Percentiles rank a stretch among this genome's conserved stretches.
Conservation (phyloP, 1,140 invertebrate species). For the Drosophila sechellia region DNA sequence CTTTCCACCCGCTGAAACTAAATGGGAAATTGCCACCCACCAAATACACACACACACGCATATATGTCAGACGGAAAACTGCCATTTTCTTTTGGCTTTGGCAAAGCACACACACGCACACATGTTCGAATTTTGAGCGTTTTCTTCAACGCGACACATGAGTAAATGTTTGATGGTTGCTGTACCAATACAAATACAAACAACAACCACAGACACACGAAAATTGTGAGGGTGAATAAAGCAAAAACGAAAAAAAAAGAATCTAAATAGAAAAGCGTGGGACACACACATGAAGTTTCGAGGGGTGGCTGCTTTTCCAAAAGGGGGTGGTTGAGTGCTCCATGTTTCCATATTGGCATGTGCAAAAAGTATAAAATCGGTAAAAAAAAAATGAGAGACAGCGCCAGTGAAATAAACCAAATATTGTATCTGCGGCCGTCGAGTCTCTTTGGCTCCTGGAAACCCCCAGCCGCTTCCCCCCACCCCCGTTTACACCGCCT, state of each 20-base stretch:
- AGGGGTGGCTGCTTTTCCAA: constrained; percentile 16
- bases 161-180: constrained; percentile 81
- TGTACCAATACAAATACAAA: constrained; percentile 82
- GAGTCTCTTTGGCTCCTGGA: constrained; percentile 6
- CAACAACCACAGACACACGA: constrained; percentile 54
- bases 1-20: constrained; percentile 69
- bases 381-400: constrained; percentile 41
- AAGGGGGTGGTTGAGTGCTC: constrained; percentile 40
- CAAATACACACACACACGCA: constrained; percentile 22
- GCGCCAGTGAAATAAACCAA: constrained; percentile 52
- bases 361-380: constrained; percentile 44
- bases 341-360: constrained; percentile 72
- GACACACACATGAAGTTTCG: constrained; percentile 63
- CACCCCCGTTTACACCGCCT: not conserved
- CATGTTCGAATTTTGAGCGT: constrained; percentile 55
- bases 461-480: not conserved
- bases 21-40: constrained; percentile 69
- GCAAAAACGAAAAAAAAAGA: constrained; percentile 19
- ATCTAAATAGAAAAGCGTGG: constrained; percentile 36
- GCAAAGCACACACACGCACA: constrained; percentile 44
- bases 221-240: constrained; percentile 64
- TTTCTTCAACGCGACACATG: constrained; percentile 59
- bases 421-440: constrained; percentile 52
- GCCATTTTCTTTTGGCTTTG: constrained; percentile 78
- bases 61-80: constrained; percentile 21